A percentile compares a stretch with the other conserved stretches of the same genome.
phyloP scores from a whole-genome alignment of 2,888 invertebrate species.

The Acrobasis repandana region DNA sequence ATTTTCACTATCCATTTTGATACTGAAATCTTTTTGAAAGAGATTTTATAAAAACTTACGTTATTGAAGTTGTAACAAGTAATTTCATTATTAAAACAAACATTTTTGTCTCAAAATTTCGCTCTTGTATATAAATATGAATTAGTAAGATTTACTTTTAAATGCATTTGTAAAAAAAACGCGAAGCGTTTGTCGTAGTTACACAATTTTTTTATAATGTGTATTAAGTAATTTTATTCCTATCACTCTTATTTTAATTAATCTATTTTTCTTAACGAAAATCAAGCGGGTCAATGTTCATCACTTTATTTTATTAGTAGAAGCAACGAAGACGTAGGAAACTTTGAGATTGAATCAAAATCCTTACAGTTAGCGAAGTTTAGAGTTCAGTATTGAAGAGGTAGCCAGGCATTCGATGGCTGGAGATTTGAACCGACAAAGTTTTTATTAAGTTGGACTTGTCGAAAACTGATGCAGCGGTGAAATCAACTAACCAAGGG shows the following conservation, averaged over 20 bases:
- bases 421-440: constrained; percentile 35
- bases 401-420: constrained; percentile 33
- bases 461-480: constrained; percentile 38
- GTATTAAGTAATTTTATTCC: too few relatives aligned
- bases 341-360: constrained; percentile 20
- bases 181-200: too few relatives aligned
- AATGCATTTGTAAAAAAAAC: too few relatives aligned
- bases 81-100: too few relatives aligned
- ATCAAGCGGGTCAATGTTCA: constrained; percentile 10
- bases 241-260: too few relatives aligned
- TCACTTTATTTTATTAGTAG: constrained; percentile 25
- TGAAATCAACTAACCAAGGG: constrained; percentile 32
- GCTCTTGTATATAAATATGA: too few relatives aligned
- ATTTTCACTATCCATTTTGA: constrained; percentile 37
- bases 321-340: constrained; percentile 19
- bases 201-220: too few relatives aligned
- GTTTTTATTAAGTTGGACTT: constrained; percentile 53
- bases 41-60: background rate
- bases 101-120: too few relatives aligned
- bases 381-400: constrained; percentile 25
- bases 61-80: too few relatives aligned
- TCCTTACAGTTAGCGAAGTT: constrained; percentile 23
- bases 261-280: too few relatives aligned
- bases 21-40: constrained; percentile 34
- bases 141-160: too few relatives aligned